Base-by-base conservation (phyloP, 1,140 invertebrate genomes). In the Trissolcus basalis region DNA sequence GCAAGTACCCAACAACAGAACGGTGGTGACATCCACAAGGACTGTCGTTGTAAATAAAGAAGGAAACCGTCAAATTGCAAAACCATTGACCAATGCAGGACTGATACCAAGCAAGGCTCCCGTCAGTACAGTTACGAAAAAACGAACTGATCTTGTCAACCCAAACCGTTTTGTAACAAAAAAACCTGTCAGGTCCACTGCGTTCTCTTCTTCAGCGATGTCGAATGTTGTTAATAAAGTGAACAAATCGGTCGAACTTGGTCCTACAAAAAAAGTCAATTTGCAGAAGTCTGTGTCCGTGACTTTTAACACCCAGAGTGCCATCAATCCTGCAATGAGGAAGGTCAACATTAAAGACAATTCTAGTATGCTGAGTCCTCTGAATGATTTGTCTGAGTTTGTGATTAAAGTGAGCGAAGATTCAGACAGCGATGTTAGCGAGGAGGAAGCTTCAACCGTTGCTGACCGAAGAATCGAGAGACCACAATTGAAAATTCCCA, bases 321-420 rank as follows among this genome's bases (percentile, higher is more conserved):
- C 9, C 12, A 1, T 15, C 11, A 44, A 36, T 14, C 39, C 73
- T 16, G 59, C 58, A 10, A 43, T 80, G 19, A 77, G 71, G 11
- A 83, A 80, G 43, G 32, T 80, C 0, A 81, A 80, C 39, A 72
- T 63, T 4, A 77, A 54, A 12, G 77, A 83, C 0, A 56, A 67
- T 35, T 4, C 35, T 1, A 10, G 1, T 0, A 50, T 53, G 8
- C 14, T 51, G 0, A 69, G 75, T 64, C 59, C 69, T 6, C 32
- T 36, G 0, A 47, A 4, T 19, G 45, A 33, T 43, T 51, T 78
- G 67, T 83, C 43, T 56, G 84, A 68, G n/a, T 80, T 89, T 54
- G 78, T 89, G 4, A 89, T 89, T 12, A 84, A 59, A 67, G 68
- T 89, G 0, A 85, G 79, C 4, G 81, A 83, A 0, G 88, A 88